phyloP scores from a whole-genome alignment of 2,113 vertebrate genomes.

The Strigops habroptila region DNA sequence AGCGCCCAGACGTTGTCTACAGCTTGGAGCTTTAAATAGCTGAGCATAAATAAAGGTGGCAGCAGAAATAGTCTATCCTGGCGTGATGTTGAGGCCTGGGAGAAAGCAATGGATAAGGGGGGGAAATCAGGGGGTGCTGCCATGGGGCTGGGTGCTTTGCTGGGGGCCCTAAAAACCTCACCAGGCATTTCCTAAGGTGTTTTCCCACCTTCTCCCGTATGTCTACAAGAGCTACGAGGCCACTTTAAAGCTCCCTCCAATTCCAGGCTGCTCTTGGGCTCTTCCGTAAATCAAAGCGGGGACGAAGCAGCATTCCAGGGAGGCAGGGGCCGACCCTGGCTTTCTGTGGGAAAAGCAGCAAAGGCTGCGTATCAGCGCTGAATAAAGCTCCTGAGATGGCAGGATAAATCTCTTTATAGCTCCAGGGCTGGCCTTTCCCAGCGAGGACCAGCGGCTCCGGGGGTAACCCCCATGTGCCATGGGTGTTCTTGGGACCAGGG shows the following conservation, averaged over 20 bases:
- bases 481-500: fast-evolving
- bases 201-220: not conserved
- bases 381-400: not conserved
- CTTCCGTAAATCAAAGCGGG: not conserved
- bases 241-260: not conserved
- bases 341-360: constrained; percentile 19
- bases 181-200: fast-evolving
- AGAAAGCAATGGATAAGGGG: not conserved
- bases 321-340: not conserved
- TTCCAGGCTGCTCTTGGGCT: not conserved
- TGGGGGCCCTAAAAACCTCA: fast-evolving
- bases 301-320: not conserved
- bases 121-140: fast-evolving
- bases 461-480: not conserved
- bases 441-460: not conserved
- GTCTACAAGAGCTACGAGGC: not conserved
- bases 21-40: not conserved
- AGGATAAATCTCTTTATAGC: not conserved
- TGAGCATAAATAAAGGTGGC: not conserved
- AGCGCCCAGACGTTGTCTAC: not conserved
- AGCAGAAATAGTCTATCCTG: not conserved
- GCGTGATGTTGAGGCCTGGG: not conserved
- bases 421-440: constrained; percentile 24
- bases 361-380: not conserved
- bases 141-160: not conserved